Evolutionary conservation across 1,140 invertebrate species (phyloP), one percentile per base, ranked within the genome.

Genomic region (Lasioglossum albipes): DNA sequence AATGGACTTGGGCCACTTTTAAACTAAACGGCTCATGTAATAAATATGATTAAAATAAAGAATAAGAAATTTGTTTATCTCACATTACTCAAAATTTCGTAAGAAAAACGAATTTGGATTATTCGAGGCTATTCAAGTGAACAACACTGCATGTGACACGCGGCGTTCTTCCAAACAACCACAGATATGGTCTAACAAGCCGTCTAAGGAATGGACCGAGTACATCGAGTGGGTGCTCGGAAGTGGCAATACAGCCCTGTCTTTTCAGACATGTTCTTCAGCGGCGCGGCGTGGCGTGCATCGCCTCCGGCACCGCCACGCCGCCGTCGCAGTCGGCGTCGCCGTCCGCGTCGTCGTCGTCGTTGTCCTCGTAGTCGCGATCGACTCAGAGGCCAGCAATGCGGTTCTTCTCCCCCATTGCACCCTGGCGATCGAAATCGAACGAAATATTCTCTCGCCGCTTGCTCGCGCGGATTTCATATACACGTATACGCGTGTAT

Each of bases 361-460:
- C 41, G 70, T 73, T 59, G 72, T 49, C 81, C 42, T 76, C 82
- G 62, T 67, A 65, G 75, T 27, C 79, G 73, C 42, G 76, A 86
- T 64, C 88, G 85, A 90, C 84, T 91, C 90, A 92, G 84, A 86
- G 85, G 79, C 85, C 84, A 92, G 91, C 91, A 91, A 92, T 92
- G 91, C 89, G 89, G 89, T 89, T 91, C 90, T 89, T 91, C 90
- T 89, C 86, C 84, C 85, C 59, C 75, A 54, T 85, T 78, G 75
- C 89, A 90, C 88, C 87, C 84, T 84, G 87, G 72, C 79, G 90
- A 91, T 91, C 87, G 88, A 91, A 90, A 91, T 91, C 90, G 87
- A 91, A 89, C 91, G 89, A 91, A 91, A 88, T 90, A 90, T 91
- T 81, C 84, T 81, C 85, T 61, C 72, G 45, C 68, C 20, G 36